A percentile compares a stretch with the other conserved stretches of the same genome.
Conservation (phyloP, 2,888 invertebrate species). For the Melieria omissa region DNA sequence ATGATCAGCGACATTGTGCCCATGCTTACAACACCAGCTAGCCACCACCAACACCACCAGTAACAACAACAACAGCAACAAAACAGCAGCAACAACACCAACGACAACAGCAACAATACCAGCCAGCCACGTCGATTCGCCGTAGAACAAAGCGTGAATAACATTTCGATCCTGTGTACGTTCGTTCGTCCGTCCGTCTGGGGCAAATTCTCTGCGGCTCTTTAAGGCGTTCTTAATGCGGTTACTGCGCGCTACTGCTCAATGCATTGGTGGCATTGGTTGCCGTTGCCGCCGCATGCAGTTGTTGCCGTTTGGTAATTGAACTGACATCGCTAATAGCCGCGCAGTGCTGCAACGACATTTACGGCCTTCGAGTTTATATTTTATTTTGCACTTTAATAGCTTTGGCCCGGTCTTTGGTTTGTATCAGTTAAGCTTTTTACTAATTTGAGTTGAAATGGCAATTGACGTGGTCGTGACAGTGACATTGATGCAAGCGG, state of each 20-base stretch:
- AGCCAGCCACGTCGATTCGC: neutral
- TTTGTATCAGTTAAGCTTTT: slow-evolving; percentile 47
- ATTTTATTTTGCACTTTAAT: slow-evolving; percentile 9
- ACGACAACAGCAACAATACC: slow-evolving; percentile 35
- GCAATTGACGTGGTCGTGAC: slow-evolving; percentile 43
- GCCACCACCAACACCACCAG: neutral
- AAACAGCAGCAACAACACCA: slow-evolving; percentile 29
- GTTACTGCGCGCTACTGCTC: slow-evolving; percentile 34
- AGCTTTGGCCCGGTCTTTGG: slow-evolving; percentile 3
- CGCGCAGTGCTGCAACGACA: slow-evolving; percentile 33
- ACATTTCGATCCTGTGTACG: slow-evolving; percentile 40
- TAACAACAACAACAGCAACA: slow-evolving; percentile 11
- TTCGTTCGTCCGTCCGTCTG: slow-evolving; percentile 24
- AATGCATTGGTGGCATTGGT: slow-evolving; percentile 8
- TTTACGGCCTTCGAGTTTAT: slow-evolving; percentile 33
- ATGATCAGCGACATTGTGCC: slow-evolving; percentile 47
- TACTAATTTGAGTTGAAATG: slow-evolving; percentile 50
- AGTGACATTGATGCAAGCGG: slow-evolving; percentile 16
- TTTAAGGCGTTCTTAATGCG: slow-evolving; percentile 48
- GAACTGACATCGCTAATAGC: slow-evolving; percentile 43
- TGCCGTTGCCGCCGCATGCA: slow-evolving; percentile 1
- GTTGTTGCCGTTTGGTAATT: slow-evolving; percentile 41
- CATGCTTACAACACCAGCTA: neutral
- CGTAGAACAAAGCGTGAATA: slow-evolving; percentile 47
- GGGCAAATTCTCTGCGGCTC: slow-evolving; percentile 37